phyloP scores from a whole-genome alignment of 2,113 vertebrate genomes.

The Ptilorrhoa leucosticta region DNA sequence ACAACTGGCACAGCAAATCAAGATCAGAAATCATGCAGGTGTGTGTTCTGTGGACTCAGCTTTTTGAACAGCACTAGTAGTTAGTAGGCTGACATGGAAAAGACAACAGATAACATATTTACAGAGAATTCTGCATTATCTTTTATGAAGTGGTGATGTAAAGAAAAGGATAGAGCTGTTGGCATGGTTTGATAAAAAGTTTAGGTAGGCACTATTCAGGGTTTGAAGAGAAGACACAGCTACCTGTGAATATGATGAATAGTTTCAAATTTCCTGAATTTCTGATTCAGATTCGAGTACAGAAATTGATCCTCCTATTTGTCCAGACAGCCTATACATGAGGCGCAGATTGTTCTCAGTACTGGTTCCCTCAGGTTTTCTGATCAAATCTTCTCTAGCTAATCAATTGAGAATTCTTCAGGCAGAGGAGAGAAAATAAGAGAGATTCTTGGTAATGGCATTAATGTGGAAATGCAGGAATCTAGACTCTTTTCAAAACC shows the following conservation, averaged over 20 bases:
- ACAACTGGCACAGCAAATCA: conserved; percentile 8
- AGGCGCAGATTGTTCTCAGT: neutral
- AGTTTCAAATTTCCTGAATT: neutral
- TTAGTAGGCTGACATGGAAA: neutral
- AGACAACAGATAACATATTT: neutral
- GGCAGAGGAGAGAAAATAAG: neutral
- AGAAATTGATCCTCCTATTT: neutral
- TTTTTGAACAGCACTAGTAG: neutral
- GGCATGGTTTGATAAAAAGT: neutral
- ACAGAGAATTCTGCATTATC: neutral
- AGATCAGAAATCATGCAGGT: conserved; percentile 1
- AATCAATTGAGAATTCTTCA: neutral
- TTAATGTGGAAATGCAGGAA: neutral
- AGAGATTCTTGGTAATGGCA: neutral
- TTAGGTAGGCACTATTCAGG: neutral
- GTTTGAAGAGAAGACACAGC: neutral
- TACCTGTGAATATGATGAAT: neutral
- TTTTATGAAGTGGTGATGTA: neutral
- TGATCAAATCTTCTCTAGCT: neutral
- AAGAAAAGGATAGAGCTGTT: neutral
- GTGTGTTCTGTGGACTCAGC: conserved; percentile 25
- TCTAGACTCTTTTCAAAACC: neutral
- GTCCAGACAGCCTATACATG: neutral
- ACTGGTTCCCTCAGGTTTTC: neutral
- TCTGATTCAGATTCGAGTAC: neutral